These are phyloP conservation scores for Clepsis dumicolana DNA, from an alignment of 2,888 invertebrate genomes.

Conservation along the genomic window DNA sequence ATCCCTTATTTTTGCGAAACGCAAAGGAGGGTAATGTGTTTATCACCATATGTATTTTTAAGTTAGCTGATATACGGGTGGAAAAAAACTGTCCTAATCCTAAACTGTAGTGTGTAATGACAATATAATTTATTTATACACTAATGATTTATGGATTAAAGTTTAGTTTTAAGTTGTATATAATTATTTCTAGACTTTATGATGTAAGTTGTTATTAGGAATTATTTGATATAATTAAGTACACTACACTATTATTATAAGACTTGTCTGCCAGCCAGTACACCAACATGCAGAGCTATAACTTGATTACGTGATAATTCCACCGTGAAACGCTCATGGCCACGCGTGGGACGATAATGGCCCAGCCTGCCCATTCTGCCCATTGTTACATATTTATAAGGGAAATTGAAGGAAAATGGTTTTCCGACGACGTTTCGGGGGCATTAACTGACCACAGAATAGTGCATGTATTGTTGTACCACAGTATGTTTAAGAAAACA, in stretches of 20 bases:
- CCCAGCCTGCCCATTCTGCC: conserved; percentile 13
- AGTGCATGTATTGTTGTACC: background rate
- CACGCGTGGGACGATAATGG: conserved; percentile 28
- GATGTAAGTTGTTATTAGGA: no score
- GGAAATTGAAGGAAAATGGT: conserved; percentile 36
- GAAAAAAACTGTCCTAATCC: no score
- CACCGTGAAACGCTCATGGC: conserved; percentile 50
- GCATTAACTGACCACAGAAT: background rate
- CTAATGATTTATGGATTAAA: no score
- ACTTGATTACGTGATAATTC: conserved; percentile 63
- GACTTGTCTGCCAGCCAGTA: conserved; percentile 41
- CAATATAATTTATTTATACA: no score
- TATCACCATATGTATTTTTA: no score
- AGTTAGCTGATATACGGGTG: no score
- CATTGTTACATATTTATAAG: conserved; percentile 41
- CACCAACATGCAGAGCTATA: conserved; percentile 55
- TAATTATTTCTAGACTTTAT: no score
- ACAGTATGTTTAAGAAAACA: background rate
- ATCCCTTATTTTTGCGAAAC: no score
- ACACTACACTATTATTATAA: background rate
- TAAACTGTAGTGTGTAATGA: no score
- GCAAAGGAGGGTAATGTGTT: no score
- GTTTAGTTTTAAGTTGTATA: no score
- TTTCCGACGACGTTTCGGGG: background rate
- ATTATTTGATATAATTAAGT: no score